phyloP scores from a whole-genome alignment of 2,797 vertebrate species.

The Taenioides sp. region DNA sequence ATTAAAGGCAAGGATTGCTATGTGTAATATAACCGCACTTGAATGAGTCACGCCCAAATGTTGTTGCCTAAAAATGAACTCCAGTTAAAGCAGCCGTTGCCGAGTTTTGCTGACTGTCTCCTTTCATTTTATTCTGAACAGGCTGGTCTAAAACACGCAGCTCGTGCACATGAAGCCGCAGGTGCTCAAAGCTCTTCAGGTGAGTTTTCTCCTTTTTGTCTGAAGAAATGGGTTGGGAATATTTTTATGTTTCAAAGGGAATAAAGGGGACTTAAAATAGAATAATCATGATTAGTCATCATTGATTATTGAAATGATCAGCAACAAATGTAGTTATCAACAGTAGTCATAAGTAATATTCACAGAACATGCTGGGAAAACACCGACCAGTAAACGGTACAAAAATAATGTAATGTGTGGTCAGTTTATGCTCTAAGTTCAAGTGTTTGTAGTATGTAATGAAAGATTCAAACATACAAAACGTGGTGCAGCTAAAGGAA shows the following conservation, averaged over 20 bases:
- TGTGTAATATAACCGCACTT: conserved; percentile 55
- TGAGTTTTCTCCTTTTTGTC: conserved; percentile 35
- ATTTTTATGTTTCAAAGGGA: background rate
- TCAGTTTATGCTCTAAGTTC: background rate
- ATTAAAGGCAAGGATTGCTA: conserved; percentile 43
- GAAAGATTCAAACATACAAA: no score
- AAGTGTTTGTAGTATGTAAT: no score
- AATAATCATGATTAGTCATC: background rate
- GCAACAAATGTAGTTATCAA: background rate
- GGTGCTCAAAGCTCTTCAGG: conserved; percentile 61
- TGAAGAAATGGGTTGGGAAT: background rate
- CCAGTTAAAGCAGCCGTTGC: conserved; percentile 29
- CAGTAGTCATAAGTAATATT: background rate
- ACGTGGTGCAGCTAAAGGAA: no score
- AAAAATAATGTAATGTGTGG: background rate
- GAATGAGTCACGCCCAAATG: conserved; percentile 50
- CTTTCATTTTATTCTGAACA: conserved; percentile 54
- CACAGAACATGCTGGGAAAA: background rate
- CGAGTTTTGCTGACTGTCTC: conserved; percentile 38
- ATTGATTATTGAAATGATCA: background rate
- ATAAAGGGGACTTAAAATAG: no score
- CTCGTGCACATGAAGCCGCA: conserved; percentile 53
- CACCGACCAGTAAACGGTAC: background rate
- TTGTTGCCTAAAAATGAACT: conserved; percentile 34
- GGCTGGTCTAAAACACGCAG: conserved; percentile 70